These are phyloP conservation scores for Brienomyrus brachyistius DNA, from an alignment of 2,113 vertebrate species.

Conservation along the genomic window DNA sequence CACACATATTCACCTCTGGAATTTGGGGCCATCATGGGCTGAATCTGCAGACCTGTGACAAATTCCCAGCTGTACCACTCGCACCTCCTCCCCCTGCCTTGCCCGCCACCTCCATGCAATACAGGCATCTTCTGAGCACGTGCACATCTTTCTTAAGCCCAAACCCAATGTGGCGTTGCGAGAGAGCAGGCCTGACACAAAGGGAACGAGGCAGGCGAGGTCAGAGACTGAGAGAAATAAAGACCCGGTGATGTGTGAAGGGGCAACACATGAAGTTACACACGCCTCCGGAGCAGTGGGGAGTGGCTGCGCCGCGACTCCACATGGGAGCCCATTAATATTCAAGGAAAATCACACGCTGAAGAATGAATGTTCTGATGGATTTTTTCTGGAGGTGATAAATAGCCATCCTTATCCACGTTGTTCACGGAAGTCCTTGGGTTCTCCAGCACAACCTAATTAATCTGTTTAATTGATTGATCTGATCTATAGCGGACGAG, in stretches of 20 bases:
- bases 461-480: slow-evolving; percentile 68
- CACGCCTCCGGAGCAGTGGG: not conserved
- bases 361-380: slow-evolving; percentile 41
- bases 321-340: slow-evolving; percentile 43
- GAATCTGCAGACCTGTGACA: slow-evolving; percentile 13
- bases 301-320: not conserved
- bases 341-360: slow-evolving; percentile 46
- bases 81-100: not conserved
- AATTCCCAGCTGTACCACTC: slow-evolving; percentile 7
- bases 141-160: not conserved
- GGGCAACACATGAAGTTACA: not conserved
- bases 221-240: not conserved
- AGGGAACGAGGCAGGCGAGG: not conserved
- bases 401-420: slow-evolving; percentile 39
- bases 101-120: not conserved
- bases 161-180: not conserved
- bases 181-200: not conserved
- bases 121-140: not conserved
- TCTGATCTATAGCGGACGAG: slow-evolving; percentile 48
- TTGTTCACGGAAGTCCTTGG: slow-evolving; percentile 49
- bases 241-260: not conserved
- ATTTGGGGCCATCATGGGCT: not conserved
- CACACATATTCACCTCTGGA: not conserved
- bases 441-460: slow-evolving; percentile 57
- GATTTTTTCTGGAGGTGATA: slow-evolving; percentile 49